Percentiles rank a stretch among this genome's conserved stretches.
These are phyloP conservation scores for Laupala kohalensis DNA, from an alignment of 1,140 invertebrate species.

Conservation along the genomic window DNA sequence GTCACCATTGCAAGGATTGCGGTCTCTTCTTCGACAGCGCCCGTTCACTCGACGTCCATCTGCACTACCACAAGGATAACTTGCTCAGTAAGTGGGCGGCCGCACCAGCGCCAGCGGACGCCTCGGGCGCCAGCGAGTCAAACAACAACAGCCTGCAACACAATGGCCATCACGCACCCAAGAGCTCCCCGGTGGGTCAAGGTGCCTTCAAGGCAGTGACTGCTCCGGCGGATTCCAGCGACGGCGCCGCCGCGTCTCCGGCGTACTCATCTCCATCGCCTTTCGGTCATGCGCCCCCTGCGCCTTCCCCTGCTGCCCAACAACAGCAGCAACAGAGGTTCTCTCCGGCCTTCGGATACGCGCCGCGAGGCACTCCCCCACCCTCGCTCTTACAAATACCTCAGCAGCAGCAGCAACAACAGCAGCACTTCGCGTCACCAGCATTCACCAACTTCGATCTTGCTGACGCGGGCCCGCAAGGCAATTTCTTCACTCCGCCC, in stretches of 20 bases:
- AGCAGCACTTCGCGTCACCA: not conserved
- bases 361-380: not conserved
- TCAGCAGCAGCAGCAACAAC: not conserved
- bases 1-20: conserved; percentile 49
- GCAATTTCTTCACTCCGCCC: not conserved
- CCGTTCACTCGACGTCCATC: conserved; percentile 60
- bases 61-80: conserved; percentile 65
- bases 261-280: not conserved
- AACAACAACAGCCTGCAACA: conserved; percentile 42
- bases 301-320: not conserved
- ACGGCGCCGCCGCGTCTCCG: not conserved
- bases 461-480: not conserved
- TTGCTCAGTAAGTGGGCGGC: conserved; percentile 59
- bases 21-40: conserved; percentile 55
- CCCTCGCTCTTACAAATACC: not conserved
- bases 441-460: not conserved
- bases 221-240: not conserved
- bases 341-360: not conserved
- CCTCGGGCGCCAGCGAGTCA: conserved; percentile 39
- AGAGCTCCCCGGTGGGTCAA: not conserved
- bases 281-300: not conserved
- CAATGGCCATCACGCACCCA: not conserved
- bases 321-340: conserved; percentile 10
- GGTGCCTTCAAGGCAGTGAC: not conserved
- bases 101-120: conserved; percentile 29